A percentile compares a stretch with the other conserved stretches of the same genome.
These are phyloP conservation scores for Thera britannica DNA, from an alignment of 2,888 invertebrate genomes.

Conservation along the genomic window DNA sequence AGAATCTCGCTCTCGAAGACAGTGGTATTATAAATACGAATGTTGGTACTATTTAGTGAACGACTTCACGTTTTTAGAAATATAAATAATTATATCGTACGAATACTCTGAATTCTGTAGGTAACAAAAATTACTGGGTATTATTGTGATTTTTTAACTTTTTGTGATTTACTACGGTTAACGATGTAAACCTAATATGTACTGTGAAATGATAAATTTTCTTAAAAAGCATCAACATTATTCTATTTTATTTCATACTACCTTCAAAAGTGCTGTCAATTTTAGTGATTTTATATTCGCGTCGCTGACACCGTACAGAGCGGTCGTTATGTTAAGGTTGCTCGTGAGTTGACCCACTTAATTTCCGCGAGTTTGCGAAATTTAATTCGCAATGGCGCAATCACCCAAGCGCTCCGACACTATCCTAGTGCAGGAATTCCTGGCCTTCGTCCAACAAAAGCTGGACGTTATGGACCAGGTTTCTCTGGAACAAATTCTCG, in stretches of 20 bases:
- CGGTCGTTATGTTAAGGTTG: no score
- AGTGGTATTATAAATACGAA: constrained; percentile 77
- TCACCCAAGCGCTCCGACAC: no score
- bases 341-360: no score
- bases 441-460: no score
- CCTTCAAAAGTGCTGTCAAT: constrained; percentile 37
- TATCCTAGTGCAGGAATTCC: no score
- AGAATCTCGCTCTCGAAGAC: constrained; percentile 81
- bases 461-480: no score
- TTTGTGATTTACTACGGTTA: constrained; percentile 35
- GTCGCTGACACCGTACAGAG: no score
- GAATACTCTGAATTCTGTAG: constrained; percentile 79
- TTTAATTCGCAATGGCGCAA: no score
- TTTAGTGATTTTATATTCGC: constrained; percentile 18
- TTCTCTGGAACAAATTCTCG: no score
- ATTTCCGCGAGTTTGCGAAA: no score
- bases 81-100: constrained; percentile 68
- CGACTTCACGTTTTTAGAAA: constrained; percentile 77
- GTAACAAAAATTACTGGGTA: constrained; percentile 67
- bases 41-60: constrained; percentile 68
- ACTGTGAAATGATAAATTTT: constrained; percentile 48
- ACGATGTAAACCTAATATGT: constrained; percentile 13
- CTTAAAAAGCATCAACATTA: constrained; percentile 42
- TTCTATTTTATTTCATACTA: constrained; percentile 31
- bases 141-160: constrained; percentile 65